Evolutionary conservation across 2,113 vertebrate genomes (phyloP).

Genomic region (Antigone vipio): DNA sequence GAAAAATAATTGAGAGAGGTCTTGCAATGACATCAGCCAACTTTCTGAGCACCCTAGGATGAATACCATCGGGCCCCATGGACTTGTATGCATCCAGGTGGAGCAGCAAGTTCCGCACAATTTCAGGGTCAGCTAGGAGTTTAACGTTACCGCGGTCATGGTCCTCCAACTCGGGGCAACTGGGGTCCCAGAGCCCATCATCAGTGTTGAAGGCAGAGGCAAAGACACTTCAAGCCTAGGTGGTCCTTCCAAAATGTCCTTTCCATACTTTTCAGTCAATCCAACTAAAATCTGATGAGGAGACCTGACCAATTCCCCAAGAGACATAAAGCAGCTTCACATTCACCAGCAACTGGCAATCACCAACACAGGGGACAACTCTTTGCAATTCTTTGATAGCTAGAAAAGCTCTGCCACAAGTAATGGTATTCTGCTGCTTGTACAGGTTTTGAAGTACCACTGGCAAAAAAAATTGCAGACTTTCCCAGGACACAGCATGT

Average conservation of each 20-base stretch:
- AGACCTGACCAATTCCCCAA: background rate
- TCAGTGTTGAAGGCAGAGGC: too few species aligned
- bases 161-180: too few species aligned
- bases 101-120: too few species aligned
- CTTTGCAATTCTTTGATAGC: background rate
- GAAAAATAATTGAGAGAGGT: too few species aligned
- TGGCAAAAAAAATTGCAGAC: background rate
- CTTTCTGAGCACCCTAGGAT: too few species aligned
- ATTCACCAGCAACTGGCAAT: background rate
- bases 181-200: too few species aligned
- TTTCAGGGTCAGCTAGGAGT: too few species aligned
- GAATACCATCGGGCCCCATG: too few species aligned
- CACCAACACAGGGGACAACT: background rate
- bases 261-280: background rate
- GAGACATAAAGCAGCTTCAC: background rate
- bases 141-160: too few species aligned
- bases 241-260: background rate
- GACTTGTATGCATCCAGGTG: too few species aligned
- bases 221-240: background rate
- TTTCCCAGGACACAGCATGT: background rate
- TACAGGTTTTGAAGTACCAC: background rate
- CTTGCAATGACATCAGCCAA: too few species aligned
- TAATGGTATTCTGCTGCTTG: background rate
- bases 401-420: background rate
- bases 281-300: background rate